These are phyloP conservation scores for Lepidurus apus DNA, from an alignment of 1,140 invertebrate genomes.

Conservation along the genomic window DNA sequence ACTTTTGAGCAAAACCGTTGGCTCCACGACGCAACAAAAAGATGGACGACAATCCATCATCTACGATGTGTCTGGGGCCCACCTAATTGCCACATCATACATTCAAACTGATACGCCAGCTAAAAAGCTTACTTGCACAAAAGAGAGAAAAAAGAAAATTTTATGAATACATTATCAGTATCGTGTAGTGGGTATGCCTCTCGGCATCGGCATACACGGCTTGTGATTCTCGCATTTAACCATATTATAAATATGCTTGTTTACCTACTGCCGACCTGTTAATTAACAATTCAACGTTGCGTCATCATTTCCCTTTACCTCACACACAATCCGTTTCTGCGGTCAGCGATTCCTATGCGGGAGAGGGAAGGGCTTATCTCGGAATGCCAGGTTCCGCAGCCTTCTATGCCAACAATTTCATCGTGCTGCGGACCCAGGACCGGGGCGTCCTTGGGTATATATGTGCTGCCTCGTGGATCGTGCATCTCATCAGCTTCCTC, in stretches of 20 bases:
- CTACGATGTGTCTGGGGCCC: background rate
- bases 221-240: no score
- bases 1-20: background rate
- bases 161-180: no score
- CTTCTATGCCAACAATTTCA: no score
- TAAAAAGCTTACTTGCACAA: no score
- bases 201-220: no score
- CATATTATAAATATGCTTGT: no score
- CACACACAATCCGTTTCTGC: no score
- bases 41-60: constrained; percentile 13
- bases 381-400: background rate
- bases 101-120: background rate
- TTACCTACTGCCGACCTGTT: no score
- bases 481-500: constrained; percentile 18
- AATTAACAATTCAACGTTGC: no score
- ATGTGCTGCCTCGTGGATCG: constrained; percentile 9
- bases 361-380: constrained; percentile 12
- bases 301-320: no score
- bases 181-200: no score
- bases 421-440: background rate
- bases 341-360: background rate
- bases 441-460: constrained; percentile 12
- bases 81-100: constrained; percentile 5
- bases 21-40: background rate
- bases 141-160: no score